Conservation (phyloP, 2,113 vertebrate genomes). For the Pomatostomus ruficeps region DNA sequence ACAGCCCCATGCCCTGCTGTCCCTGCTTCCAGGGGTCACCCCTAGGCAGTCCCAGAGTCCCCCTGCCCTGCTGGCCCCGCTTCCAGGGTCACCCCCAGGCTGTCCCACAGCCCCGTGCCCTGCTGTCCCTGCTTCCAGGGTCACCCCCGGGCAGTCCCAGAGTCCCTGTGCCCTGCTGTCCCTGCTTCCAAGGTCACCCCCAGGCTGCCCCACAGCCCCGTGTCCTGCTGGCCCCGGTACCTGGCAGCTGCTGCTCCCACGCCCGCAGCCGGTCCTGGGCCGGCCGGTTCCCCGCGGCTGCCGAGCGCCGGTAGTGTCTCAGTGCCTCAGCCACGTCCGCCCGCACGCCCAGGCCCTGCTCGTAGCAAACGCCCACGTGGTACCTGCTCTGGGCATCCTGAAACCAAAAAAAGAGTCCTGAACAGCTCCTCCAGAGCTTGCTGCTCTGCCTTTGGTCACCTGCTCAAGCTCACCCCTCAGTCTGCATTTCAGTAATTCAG, state of each 20-base stretch:
- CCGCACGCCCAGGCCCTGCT: constrained; percentile 81
- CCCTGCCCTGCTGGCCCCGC: no score
- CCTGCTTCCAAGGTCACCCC: no score
- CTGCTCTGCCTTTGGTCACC: no score
- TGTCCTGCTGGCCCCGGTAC: constrained; percentile 25
- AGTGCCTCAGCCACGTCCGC: constrained; percentile 69
- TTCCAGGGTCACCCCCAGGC: no score
- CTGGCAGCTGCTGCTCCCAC: constrained; percentile 33
- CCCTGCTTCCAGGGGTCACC: no score
- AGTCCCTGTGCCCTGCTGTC: not conserved
- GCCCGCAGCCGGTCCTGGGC: constrained; percentile 69
- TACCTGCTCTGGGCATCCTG: constrained; percentile 85
- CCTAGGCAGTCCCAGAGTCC: no score
- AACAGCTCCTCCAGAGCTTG: not conserved
- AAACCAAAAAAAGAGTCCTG: not conserved
- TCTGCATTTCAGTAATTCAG: not conserved
- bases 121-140: no score
- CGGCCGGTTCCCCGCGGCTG: constrained; percentile 66
- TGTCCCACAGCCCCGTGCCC: no score
- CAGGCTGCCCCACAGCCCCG: not conserved
- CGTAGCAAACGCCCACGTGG: constrained; percentile 85
- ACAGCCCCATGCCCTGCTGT: not conserved
- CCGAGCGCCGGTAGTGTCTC: constrained; percentile 75
- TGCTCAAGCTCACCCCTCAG: no score
- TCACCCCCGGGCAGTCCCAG: no score